Percentiles rank a stretch among this genome's conserved stretches.
phyloP scores from a whole-genome alignment of 2,888 invertebrate genomes.

The Caenorhabditis sp. region DNA sequence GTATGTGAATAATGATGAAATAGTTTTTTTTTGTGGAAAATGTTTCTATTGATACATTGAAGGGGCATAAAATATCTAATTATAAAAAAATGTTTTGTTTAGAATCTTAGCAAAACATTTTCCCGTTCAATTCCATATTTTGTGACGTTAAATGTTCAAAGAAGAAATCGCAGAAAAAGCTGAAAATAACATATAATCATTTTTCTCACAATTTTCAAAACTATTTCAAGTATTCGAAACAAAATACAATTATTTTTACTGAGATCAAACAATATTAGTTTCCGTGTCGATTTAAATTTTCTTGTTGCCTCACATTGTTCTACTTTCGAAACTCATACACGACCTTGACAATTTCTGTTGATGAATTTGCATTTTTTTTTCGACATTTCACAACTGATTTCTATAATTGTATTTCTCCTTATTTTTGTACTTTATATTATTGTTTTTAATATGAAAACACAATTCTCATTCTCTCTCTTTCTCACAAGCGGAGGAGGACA shows the following conservation, averaged over 20 bases:
- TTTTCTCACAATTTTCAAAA: not conserved
- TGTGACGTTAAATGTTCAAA: not conserved
- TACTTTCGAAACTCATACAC: not conserved
- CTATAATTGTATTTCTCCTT: not conserved
- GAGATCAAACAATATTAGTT: not conserved
- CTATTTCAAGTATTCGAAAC: not conserved
- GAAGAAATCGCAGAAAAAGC: not conserved
- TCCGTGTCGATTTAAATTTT: not conserved
- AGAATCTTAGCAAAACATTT: no score
- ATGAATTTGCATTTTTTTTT: no score
- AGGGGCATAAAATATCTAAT: no score
- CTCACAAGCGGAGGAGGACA: not conserved
- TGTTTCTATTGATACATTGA: no score
- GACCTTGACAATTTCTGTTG: not conserved
- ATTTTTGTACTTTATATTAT: not conserved
- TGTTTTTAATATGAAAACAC: not conserved
- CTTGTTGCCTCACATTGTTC: not conserved
- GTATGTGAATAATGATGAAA: no score
- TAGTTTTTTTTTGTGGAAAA: no score
- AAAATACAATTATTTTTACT: not conserved
- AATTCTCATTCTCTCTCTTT: not conserved
- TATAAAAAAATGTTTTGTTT: no score
- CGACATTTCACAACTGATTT: not conserved
- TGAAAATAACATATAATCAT: not conserved
- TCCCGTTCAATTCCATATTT: not conserved